Evolutionary conservation across 2,888 invertebrate genomes (phyloP), one percentile per base, ranked within the genome.

Genomic region (Lepas anatifera): DNA sequence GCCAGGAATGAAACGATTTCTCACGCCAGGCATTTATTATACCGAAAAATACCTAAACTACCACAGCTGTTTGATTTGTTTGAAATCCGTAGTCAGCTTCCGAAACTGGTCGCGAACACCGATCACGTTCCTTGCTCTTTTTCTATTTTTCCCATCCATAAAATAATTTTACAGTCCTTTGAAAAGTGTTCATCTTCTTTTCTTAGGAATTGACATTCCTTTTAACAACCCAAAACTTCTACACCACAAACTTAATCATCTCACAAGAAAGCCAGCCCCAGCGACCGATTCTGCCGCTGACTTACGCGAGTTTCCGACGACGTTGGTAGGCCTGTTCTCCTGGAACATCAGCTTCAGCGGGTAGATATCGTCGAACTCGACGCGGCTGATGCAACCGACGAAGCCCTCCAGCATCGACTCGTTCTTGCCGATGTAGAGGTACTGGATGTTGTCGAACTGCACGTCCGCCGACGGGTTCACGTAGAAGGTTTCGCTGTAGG

Each of bases 331-430:
- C 70, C 92, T 89, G 78, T 93, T 89, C 80, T 97, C 93, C 81
- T 97, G 96, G 86, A 97, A 98, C 74, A 95, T 85, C 76, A 95
- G 82, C 80, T 96, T 96, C 64, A 98, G 82, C 0, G 97, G 97
- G 81, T 95, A 97, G 75, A 96, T 94, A 80, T 97, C 97, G 79
- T 97, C 96, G 79, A 98, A 97, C 82, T 96, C 94, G 11, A 96
- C 93, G 69, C 97, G 83, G 16, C 92, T 95, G 68, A 98, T 87
- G 79, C 97, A 98, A 3, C 97, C 97, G 67, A 88, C 86, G 81
- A 97, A 97, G 0, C 94, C 97, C 77, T 93, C 92, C 29, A 82
- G 82, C 90, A 94, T 95, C 0, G 87, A 85, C 80, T 92, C 92
- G 81, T 98, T 97, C 77, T 87, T 88, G 0, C 98, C 98, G 77